Evolutionary conservation across 2,113 vertebrate genomes (phyloP).

Genomic region (Toxostoma redivivum): DNA sequence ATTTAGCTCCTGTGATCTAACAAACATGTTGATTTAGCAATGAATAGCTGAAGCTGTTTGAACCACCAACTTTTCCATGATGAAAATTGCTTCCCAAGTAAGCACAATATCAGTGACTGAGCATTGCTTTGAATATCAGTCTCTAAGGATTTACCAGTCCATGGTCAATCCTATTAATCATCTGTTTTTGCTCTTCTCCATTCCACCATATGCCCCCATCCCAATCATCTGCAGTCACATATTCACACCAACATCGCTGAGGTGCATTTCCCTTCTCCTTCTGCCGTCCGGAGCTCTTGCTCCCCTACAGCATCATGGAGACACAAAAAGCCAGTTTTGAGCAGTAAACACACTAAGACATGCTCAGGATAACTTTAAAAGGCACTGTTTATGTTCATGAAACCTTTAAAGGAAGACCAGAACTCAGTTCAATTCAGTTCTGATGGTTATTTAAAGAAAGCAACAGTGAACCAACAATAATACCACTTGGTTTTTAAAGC

Average conservation of each 20-base stretch:
- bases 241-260: not conserved
- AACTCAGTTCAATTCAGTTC: not conserved
- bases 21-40: not conserved
- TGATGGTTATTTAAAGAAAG: not conserved
- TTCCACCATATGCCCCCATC: not conserved
- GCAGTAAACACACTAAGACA: not conserved
- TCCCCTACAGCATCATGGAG: not conserved
- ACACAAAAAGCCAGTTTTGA: not conserved
- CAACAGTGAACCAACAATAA: not conserved
- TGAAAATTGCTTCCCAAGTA: not conserved
- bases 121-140: not conserved
- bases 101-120: not conserved
- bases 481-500: not conserved
- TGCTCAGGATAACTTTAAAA: not conserved
- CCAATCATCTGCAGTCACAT: not conserved
- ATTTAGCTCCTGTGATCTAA: not conserved
- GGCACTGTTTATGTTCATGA: not conserved
- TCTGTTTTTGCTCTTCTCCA: not conserved
- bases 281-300: not conserved
- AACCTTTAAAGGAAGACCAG: not conserved
- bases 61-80: not conserved
- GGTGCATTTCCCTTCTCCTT: not conserved
- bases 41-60: not conserved
- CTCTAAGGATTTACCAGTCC: not conserved
- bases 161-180: not conserved